Conservation (phyloP, 1,140 invertebrate species). For the Drosophila biarmipes region DNA sequence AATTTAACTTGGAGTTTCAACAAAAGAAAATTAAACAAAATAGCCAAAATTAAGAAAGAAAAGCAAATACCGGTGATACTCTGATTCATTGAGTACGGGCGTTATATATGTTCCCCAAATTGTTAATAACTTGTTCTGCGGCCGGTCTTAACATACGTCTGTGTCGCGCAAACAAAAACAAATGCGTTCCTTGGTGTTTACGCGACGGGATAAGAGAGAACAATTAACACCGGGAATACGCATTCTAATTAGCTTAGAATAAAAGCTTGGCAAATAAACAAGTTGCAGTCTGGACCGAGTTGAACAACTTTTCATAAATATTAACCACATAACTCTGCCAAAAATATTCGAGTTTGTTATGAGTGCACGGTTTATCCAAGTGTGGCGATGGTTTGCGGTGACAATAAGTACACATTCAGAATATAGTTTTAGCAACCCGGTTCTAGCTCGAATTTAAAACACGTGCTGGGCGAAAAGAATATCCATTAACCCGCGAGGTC, state of each 20-base stretch:
- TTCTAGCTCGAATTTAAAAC: constrained; percentile 1
- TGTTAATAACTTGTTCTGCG: constrained; percentile 64
- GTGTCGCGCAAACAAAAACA: constrained; percentile 37
- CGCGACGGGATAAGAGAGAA: constrained; percentile 15
- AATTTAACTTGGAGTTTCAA: constrained; percentile 55
- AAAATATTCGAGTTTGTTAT: not conserved
- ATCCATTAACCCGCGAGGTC: constrained; percentile 34
- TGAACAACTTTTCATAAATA: constrained; percentile 6
- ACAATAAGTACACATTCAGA: constrained; percentile 23
- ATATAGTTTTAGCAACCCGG: constrained; percentile 5
- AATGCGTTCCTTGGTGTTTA: constrained; percentile 42
- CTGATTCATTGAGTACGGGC: constrained; percentile 36
- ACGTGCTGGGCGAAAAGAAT: constrained; percentile 1
- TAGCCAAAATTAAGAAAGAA: constrained; percentile 25
- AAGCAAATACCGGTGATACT: constrained; percentile 6
- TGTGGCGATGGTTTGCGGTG: constrained; percentile 5
- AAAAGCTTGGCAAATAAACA: constrained; percentile 13
- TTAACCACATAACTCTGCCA: constrained; percentile 9
- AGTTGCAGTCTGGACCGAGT: constrained; percentile 1
- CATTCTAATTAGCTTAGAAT: constrained; percentile 35
- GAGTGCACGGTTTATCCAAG: not conserved
- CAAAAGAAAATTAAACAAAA: constrained; percentile 44
- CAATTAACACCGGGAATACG: constrained; percentile 49
- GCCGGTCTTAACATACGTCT: constrained; percentile 22
- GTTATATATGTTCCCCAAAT: constrained; percentile 39